Evolutionary conservation across 2,797 vertebrate species (phyloP).

Genomic region (Lacerta agilis): DNA sequence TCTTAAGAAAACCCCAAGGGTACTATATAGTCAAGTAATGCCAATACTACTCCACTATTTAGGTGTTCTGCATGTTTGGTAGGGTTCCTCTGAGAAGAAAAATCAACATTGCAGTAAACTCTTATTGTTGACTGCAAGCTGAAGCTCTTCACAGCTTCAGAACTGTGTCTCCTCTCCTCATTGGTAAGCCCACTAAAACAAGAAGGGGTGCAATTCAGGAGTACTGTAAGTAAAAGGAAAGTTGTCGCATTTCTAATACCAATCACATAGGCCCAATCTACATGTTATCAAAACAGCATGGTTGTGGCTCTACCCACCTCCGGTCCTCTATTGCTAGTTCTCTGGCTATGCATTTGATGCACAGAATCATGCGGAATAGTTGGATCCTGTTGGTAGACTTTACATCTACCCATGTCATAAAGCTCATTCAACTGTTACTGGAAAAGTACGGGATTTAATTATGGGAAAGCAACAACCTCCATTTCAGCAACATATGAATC

Average conservation of each 20-base stretch:
- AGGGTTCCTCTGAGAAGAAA: background rate
- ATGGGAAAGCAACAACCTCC: background rate
- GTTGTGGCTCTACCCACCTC: background rate
- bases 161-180: background rate
- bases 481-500: conserved; percentile 1
- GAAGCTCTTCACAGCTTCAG: background rate
- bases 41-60: conserved; percentile 67
- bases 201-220: conserved; percentile 7
- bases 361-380: background rate
- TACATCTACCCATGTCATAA: background rate
- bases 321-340: background rate
- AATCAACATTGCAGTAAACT: conserved; percentile 32
- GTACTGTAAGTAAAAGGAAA: conserved; percentile 1
- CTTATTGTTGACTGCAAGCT: conserved; percentile 24
- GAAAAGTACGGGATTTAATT: background rate
- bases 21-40: conserved; percentile 11
- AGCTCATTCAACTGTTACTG: background rate
- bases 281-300: background rate
- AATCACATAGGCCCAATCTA: background rate
- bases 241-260: background rate
- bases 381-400: background rate
- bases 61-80: conserved; percentile 59
- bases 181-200: conserved; percentile 25
- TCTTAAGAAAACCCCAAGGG: conserved; percentile 53
- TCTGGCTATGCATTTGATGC: background rate